Base-by-base conservation (phyloP, 2,888 invertebrate species). In the Acleris laterana region DNA sequence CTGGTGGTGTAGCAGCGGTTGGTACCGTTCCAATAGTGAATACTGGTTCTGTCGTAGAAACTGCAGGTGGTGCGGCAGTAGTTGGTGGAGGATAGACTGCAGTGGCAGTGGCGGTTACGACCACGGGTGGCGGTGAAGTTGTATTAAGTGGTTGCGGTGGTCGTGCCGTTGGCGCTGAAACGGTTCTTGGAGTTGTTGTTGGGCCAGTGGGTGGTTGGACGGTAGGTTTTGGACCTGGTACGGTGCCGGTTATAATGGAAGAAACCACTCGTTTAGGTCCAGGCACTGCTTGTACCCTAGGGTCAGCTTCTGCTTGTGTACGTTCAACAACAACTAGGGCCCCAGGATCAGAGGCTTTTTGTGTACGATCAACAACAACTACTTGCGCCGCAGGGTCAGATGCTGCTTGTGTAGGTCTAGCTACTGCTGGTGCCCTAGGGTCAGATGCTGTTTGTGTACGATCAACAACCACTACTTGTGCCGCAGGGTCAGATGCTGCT, bases 41-140 rank as follows among this genome's bases (percentile, higher is more conserved):
- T 16, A 38, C 38, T 25, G 60, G 46, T 17, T 17, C 9, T 17
- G 46, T 17, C 5, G 49, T 49, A 20, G 49, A 13, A 3, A 49
- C 49, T 0, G 20, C 22, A 20, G 59, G n/a, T 6, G 49, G 11
- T 22, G 19, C 22, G 20, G 62, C 22, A 19, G 32, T 20, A 2
- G 50, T 56, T 19, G 56, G 55, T 42, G 55, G 56, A 56, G 52
- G 52, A 46, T 62, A 56, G 3, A 56, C 38, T 3, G 50, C 60
- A 7, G 64, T 64, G 6, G 64, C 64, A n/a, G 60, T 65, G n/a
- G 63, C 52, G 3, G 58, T 63, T 19, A 56, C 65, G 17, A 7
- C 22, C 4, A 44, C 9, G 0, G 57, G 57, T 11, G 53, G 19
- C 0, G 46, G 20, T 2, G 51, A 20, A n/a, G 57, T 49, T 17